phyloP scores from a whole-genome alignment of 2,113 vertebrate species.

The Trematocara nigrifrons region DNA sequence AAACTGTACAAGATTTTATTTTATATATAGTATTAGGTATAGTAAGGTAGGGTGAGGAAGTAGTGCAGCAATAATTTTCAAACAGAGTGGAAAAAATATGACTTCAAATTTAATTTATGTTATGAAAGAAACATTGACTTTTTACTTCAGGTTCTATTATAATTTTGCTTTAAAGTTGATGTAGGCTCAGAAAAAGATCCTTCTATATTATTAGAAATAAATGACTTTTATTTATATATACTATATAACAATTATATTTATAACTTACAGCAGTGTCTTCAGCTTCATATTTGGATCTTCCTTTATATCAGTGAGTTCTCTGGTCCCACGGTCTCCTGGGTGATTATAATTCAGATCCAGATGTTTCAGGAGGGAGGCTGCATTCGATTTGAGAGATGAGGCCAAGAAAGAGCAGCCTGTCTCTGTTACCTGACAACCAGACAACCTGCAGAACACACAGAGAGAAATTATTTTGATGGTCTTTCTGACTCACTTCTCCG shows the following conservation, averaged over 20 bases:
- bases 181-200: accelerated
- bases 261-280: background rate
- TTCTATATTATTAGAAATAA: background rate
- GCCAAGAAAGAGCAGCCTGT: constrained; percentile 8
- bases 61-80: background rate
- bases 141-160: accelerated
- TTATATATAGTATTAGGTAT: background rate
- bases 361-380: background rate
- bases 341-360: constrained; percentile 43
- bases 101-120: background rate
- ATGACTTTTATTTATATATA: accelerated
- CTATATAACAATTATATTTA: accelerated
- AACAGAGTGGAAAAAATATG: background rate
- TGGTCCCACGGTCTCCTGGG: background rate
- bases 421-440: constrained; percentile 32
- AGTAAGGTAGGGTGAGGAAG: accelerated
- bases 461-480: background rate
- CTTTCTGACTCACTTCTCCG: background rate
- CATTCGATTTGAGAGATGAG: background rate
- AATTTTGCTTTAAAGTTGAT: background rate
- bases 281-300: background rate
- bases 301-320: background rate
- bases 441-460: background rate
- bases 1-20: background rate
- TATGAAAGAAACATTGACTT: background rate